Percentiles rank a stretch among this genome's conserved stretches.
Conservation (phyloP, 2,797 vertebrate species). For the Coregonus suidteri region DNA sequence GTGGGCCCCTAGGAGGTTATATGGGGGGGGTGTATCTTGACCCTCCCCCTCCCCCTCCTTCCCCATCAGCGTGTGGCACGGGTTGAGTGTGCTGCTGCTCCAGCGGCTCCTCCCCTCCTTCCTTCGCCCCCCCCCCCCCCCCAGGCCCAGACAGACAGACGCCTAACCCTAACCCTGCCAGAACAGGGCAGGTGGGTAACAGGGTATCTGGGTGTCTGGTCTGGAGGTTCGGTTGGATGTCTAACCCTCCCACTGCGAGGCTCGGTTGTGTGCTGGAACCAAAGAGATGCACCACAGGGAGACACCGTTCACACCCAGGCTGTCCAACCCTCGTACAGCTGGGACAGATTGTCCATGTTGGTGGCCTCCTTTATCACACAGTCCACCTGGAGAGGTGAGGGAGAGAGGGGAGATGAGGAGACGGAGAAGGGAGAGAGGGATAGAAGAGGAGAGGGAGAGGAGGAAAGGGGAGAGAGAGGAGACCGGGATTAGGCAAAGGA, state of each 20-base stretch:
- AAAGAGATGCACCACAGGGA: constrained; percentile 85
- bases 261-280: constrained; percentile 73
- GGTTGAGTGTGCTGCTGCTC: constrained; percentile 16
- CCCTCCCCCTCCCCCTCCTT: constrained; percentile 45
- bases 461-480: too few relatives aligned
- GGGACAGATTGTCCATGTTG: constrained; percentile 99
- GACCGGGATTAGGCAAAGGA: too few relatives aligned
- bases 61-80: constrained; percentile 75
- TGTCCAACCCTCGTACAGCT: constrained; percentile 99
- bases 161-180: neutral
- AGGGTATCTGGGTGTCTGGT: constrained; percentile 80
- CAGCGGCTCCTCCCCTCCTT: constrained; percentile 40
- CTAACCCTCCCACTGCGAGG: constrained; percentile 80
- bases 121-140: neutral
- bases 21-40: constrained; percentile 59
- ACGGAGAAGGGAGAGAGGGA: neutral
- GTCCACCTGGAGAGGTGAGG: constrained; percentile 84
- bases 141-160: constrained; percentile 1
- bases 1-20: constrained; percentile 70
- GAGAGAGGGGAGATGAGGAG: neutral
- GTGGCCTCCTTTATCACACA: constrained; percentile 99
- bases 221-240: constrained; percentile 70
- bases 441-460: too few relatives aligned
- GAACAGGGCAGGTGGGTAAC: neutral
- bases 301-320: constrained; percentile 96